Evolutionary conservation across 1,140 invertebrate genomes (phyloP).

Genomic region (Drosophila parabipectinata): DNA sequence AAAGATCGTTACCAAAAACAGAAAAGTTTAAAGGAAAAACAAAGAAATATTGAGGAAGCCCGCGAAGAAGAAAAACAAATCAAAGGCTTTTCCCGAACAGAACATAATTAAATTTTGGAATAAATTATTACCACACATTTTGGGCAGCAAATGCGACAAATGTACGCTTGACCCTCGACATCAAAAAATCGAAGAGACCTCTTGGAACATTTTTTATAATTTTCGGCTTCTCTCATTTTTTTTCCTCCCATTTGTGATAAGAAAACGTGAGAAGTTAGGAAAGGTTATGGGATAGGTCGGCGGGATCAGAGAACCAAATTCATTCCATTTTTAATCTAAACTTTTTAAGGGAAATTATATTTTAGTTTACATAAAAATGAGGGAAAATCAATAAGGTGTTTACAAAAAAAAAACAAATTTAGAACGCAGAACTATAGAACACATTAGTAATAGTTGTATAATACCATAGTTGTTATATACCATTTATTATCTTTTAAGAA

Average conservation of each 20-base stretch:
- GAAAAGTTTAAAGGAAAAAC: slow-evolving; percentile 22
- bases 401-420: not conserved
- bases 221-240: slow-evolving; percentile 25
- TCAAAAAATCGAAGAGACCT: not conserved
- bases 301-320: slow-evolving; percentile 29
- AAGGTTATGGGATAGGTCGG: slow-evolving; percentile 51
- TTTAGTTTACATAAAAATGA: slow-evolving; percentile 5
- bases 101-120: slow-evolving; percentile 75
- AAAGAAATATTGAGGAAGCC: slow-evolving; percentile 14
- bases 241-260: slow-evolving; percentile 44
- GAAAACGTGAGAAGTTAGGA: slow-evolving; percentile 58
- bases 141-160: slow-evolving; percentile 63
- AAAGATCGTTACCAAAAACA: slow-evolving; percentile 51
- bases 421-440: not conserved
- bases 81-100: slow-evolving; percentile 48
- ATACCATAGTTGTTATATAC: not conserved
- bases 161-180: slow-evolving; percentile 41
- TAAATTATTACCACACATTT: slow-evolving; percentile 76
- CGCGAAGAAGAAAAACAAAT: slow-evolving; percentile 39
- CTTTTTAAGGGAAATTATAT: slow-evolving; percentile 29
- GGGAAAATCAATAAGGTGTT: not conserved
- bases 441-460: not conserved
- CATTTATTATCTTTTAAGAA: slow-evolving; percentile 11
- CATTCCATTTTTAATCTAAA: slow-evolving; percentile 16
- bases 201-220: slow-evolving; percentile 55